Evolutionary conservation across 2,888 invertebrate genomes (phyloP), one percentile per base, ranked within the genome.

Genomic region (Celastrina argiolus): DNA sequence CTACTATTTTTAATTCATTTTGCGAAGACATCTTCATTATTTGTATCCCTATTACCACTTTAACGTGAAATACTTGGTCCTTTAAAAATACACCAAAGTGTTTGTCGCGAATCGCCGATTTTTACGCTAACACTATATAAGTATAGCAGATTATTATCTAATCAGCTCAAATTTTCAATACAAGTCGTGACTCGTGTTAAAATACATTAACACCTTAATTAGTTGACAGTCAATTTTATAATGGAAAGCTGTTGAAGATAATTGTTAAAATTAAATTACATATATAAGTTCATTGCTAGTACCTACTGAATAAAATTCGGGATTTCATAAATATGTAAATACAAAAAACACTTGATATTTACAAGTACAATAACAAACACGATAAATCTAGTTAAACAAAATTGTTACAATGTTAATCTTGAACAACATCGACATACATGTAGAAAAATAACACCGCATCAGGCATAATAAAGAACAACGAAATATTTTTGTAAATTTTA

Each of bases 1-100:
- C 83, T 83, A 76, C 77, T 77, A 81, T 82, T 88, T 90, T 90
- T 85, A 82, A 83, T 83, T 81, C 81, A 83, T 87, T 88, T 87
- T 84, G 80, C 78, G 76, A 78, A 78, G 82, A 89, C 89, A 88
- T 84, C 91, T 90, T 90, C 88, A 90, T 90, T 90, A 90, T 86
- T 84, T 83, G 81, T 79, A 80, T 76, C 74, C 79, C 76, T 73
- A 78, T 74, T 73, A 72, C 75, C 74, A 68, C 36, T 28, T 39
- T 28, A 12, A 59, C 26, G 34, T 58, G 31, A 58, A 41, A 41
- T 18, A 18, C 42, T 41, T 28, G 28, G 36, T 41, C 5, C 34
- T 31, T 31, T 31, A 16, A 16, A 18, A 18, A 45, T 45, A 16
- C 18, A 8, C 16, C 18, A 45, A 45, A 45, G 18, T 42, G 6